Conservation (phyloP, 2,113 vertebrate genomes). For the Loxodonta africana region DNA sequence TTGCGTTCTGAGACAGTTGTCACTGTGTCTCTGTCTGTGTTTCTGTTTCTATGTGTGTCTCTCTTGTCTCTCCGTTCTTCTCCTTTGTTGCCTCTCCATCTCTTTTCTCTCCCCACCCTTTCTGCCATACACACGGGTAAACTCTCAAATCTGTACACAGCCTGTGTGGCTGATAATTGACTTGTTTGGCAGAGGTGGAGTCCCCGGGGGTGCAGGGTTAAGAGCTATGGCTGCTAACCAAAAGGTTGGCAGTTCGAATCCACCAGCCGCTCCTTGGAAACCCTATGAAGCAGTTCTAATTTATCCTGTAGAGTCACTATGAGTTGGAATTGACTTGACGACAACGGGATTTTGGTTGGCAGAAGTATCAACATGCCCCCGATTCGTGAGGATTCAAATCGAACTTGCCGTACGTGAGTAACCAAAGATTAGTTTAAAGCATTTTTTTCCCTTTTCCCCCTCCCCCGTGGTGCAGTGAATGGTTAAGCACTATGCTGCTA, state of each 20-base stretch:
- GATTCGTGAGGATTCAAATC: constrained; percentile 73
- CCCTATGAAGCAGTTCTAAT: no score
- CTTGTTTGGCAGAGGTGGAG: constrained; percentile 3
- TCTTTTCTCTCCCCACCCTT: neutral
- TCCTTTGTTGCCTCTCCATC: neutral
- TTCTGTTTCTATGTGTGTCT: neutral
- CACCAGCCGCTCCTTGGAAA: no score
- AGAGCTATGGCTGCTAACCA: no score
- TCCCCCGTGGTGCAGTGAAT: neutral
- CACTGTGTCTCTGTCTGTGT: neutral
- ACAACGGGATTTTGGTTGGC: neutral
- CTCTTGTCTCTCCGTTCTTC: neutral
- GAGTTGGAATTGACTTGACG: no score
- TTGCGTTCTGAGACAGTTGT: neutral
- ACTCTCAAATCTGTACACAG: neutral
- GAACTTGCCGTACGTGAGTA: constrained; percentile 60
- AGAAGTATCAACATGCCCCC: constrained; percentile 11
- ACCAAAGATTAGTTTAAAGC: constrained; percentile 73
- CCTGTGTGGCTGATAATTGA: neutral
- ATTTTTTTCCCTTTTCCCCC: neutral
- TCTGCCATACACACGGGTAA: neutral
- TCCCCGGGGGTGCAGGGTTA: no score
- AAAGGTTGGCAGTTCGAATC: no score
- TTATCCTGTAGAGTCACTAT: no score
- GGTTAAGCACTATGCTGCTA: neutral